phyloP scores from a whole-genome alignment of 2,888 invertebrate genomes.

The Ochropleura leucogaster region DNA sequence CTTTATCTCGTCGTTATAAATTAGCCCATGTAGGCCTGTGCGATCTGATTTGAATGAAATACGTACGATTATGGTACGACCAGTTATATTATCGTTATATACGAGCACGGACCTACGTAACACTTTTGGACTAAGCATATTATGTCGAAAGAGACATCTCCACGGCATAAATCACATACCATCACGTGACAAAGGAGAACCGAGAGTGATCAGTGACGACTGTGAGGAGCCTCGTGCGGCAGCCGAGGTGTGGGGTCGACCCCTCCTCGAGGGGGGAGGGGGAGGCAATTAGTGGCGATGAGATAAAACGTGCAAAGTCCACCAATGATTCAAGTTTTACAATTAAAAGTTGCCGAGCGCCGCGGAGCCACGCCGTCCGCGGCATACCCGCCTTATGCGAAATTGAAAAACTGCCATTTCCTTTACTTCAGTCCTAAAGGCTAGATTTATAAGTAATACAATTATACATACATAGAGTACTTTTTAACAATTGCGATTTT shows the following conservation, averaged over 20 bases:
- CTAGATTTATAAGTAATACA: background rate
- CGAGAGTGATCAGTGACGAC: conserved; percentile 5
- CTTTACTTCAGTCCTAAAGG: background rate
- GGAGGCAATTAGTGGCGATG: conserved; percentile 72
- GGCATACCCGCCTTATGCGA: conserved; percentile 14
- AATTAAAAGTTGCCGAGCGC: conserved; percentile 72
- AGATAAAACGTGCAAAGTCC: conserved; percentile 76
- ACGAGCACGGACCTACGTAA: background rate
- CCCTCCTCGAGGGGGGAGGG: background rate
- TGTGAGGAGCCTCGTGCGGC: background rate
- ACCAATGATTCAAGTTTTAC: conserved; percentile 77
- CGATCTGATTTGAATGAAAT: background rate
- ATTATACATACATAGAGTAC: background rate
- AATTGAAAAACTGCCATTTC: background rate
- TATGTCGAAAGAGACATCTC: background rate
- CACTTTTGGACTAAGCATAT: background rate
- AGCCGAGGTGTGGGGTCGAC: background rate
- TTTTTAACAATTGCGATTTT: too few relatives aligned
- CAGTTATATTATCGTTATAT: background rate
- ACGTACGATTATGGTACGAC: background rate
- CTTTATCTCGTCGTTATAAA: too few relatives aligned
- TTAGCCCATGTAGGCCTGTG: too few relatives aligned
- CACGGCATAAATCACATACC: background rate
- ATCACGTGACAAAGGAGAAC: conserved; percentile 1
- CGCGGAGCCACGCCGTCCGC: conserved; percentile 31